These are phyloP conservation scores for Steinernema scapterisci DNA, from an alignment of 2,888 invertebrate genomes.

Conservation along the genomic window DNA sequence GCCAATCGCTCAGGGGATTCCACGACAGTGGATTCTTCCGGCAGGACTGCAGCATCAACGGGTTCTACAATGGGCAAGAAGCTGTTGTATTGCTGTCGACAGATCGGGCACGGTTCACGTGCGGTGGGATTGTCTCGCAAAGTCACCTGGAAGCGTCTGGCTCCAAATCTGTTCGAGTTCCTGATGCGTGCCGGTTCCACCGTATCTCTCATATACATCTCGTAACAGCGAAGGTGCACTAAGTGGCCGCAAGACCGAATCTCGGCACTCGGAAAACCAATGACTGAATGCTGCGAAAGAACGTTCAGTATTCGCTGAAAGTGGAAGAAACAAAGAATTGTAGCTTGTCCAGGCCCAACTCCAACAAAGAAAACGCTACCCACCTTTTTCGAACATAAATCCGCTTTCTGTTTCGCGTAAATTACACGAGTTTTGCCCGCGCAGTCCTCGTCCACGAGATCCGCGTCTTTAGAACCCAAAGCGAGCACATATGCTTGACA, in stretches of 20 bases:
- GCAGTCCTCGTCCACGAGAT: too few species aligned
- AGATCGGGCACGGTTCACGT: neutral
- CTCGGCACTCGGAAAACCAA: constrained; percentile 20
- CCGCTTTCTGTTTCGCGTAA: neutral
- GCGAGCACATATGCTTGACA: too few species aligned
- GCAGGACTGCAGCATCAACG: neutral
- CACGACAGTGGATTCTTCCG: neutral
- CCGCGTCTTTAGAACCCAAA: too few species aligned
- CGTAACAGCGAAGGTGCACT: constrained; percentile 89
- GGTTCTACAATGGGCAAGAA: constrained; percentile 10
- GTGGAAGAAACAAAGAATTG: too few species aligned
- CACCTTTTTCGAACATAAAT: neutral
- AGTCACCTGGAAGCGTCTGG: too few species aligned
- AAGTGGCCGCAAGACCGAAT: constrained; percentile 85
- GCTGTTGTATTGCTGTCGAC: neutral
- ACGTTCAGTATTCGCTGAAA: too few species aligned
- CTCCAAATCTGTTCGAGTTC: too few species aligned
- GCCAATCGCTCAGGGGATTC: neutral
- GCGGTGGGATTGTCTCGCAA: neutral
- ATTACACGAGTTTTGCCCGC: neutral
- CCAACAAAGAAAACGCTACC: too few species aligned
- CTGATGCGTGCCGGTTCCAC: neutral
- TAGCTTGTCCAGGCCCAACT: too few species aligned
- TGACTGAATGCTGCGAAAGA: neutral
- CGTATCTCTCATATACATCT: constrained; percentile 77